Base-by-base conservation (phyloP, 2,888 invertebrate species). In the Epirrita christyi region DNA sequence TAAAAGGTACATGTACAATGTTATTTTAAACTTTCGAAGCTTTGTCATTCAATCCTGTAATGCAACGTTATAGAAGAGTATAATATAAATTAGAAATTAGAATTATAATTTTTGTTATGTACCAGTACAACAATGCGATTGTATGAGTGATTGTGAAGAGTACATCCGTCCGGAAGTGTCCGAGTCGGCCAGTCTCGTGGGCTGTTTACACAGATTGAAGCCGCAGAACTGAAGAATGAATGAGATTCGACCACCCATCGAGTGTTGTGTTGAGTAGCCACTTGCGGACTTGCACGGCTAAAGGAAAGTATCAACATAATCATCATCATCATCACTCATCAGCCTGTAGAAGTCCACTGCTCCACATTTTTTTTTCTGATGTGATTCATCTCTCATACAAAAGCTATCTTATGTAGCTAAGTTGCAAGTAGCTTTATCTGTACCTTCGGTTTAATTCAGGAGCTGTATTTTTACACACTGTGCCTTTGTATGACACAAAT, bases 131-230 rank as follows among this genome's bases (percentile, higher is more conserved):
- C n/a, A n/a, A n/a, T n/a, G 9, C 9, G 9, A 40, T 55, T 55
- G 44, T 51, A 36, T 11, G 27, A 45, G 40, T 11, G 34, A 45
- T 45, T 44, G 55, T 55, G 15, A 9, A 6, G 50, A 41, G 67
- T 71, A 85, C 81, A 83, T 88, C 89, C 88, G 86, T 76, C 77
- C 86, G 88, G 88, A 88, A 88, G 79, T 85, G 84, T 80, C 83
- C 80, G 76, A 78, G 71, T 65, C 60, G 57, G 64, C 53, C 63
- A 64, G 75, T 46, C 40, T 75, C n/a, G 74, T n/a, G n/a, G 75
- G 62, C 80, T 88, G 86, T 87, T 85, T 85, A 81, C 77, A 76
- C 78, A 78, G 74, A 80, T 76, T 72, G 72, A 61, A 61, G 64
- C 72, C 66, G 78, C 78, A 78, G 76, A 71, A 70, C 68, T 68